phyloP scores from a whole-genome alignment of 2,113 vertebrate genomes.

The Syngnathoides biaculeatus region DNA sequence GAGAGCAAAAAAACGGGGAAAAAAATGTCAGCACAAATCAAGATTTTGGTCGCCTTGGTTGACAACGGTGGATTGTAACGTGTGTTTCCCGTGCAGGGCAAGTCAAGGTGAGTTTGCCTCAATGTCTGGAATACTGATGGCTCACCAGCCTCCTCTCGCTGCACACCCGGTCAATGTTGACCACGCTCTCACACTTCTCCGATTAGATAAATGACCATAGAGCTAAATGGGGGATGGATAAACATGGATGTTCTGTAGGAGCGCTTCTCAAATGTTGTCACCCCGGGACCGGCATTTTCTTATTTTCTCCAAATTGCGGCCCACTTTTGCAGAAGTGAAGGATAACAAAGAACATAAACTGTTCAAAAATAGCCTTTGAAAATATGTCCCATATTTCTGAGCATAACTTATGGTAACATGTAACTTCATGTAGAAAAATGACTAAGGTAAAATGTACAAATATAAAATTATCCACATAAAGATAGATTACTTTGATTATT shows the following conservation, averaged over 20 bases:
- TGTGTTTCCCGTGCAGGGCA: constrained; percentile 56
- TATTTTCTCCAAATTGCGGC: too few relatives aligned
- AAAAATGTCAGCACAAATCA: constrained; percentile 21
- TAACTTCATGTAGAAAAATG: too few relatives aligned
- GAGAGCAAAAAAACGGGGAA: background rate
- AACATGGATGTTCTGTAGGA: too few relatives aligned
- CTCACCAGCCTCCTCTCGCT: constrained; percentile 36
- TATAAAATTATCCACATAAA: background rate
- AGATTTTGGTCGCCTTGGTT: constrained; percentile 38
- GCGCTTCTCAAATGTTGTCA: too few relatives aligned
- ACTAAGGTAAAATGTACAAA: too few relatives aligned
- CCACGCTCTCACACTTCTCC: constrained; percentile 30
- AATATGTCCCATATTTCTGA: too few relatives aligned
- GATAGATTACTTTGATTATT: too few relatives aligned
- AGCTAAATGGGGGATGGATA: constrained; percentile 18
- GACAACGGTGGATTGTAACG: constrained; percentile 39
- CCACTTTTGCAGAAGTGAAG: too few relatives aligned
- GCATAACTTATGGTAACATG: too few relatives aligned
- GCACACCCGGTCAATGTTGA: constrained; percentile 52
- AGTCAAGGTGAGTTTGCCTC: constrained; percentile 66
- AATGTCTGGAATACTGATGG: constrained; percentile 67
- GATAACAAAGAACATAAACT: too few relatives aligned
- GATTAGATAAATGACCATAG: constrained; percentile 41
- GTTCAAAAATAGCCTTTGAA: too few relatives aligned
- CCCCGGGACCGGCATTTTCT: too few relatives aligned